Percentiles rank a stretch among this genome's conserved stretches.
Conservation (phyloP, 2,797 vertebrate genomes). For the Sebastes melanostomus region DNA sequence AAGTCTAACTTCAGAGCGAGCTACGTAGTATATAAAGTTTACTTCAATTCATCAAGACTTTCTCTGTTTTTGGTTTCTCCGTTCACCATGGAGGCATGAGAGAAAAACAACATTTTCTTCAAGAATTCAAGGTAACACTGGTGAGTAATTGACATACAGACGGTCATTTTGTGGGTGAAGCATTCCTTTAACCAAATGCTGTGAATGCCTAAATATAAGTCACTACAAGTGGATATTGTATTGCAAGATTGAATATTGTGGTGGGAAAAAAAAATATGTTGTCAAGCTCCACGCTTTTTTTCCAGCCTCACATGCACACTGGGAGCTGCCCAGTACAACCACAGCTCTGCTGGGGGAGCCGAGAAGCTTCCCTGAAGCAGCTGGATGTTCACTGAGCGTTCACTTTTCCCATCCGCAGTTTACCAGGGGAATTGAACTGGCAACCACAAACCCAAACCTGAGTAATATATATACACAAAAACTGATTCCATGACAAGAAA, state of each 20-base stretch:
- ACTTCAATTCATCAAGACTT: too few species aligned
- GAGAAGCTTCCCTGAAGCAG: background rate
- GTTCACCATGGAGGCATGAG: too few species aligned
- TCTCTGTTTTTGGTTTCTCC: too few species aligned
- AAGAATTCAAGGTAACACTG: background rate
- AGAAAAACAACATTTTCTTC: too few species aligned
- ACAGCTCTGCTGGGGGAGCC: background rate
- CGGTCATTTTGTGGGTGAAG: background rate
- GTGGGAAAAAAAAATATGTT: background rate
- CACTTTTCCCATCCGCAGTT: conserved; percentile 45
- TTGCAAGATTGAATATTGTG: background rate
- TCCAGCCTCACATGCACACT: background rate
- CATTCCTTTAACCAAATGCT: background rate
- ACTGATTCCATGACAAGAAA: conserved; percentile 26
- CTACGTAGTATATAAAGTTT: too few species aligned
- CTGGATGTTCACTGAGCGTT: conserved; percentile 2
- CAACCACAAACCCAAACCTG: conserved; percentile 42
- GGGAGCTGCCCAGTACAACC: background rate
- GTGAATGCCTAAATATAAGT: background rate
- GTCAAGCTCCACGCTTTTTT: background rate
- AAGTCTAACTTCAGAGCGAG: too few species aligned
- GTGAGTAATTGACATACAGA: background rate
- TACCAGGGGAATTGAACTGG: conserved; percentile 25
- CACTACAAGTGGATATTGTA: background rate
- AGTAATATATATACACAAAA: conserved; percentile 13